A percentile compares a stretch with the other conserved stretches of the same genome.
Evolutionary conservation across 2,797 vertebrate species (phyloP).

Genomic region (Megalops cyprinoides): DNA sequence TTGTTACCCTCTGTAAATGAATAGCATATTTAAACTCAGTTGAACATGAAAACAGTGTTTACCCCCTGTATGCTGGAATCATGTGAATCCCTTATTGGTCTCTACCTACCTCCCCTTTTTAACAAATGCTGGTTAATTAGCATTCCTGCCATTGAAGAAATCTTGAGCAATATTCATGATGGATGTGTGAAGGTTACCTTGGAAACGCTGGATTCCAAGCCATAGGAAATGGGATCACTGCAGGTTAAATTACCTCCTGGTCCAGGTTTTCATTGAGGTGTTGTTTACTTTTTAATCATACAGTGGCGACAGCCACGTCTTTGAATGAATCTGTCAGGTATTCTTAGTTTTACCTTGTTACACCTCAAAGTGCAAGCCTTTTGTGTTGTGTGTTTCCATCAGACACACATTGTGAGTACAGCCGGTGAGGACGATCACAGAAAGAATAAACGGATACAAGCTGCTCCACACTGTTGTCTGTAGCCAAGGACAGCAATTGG

Average conservation of each 20-base stretch:
- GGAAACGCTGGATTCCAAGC: neutral
- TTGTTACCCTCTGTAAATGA: neutral
- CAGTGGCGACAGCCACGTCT: neutral
- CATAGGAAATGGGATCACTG: too few relatives aligned
- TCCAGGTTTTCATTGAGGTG: neutral
- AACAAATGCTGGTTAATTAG: neutral
- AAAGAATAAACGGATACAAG: neutral
- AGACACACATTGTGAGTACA: neutral
- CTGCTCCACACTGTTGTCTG: neutral
- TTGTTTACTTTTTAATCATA: neutral
- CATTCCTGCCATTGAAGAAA: neutral
- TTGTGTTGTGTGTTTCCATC: neutral
- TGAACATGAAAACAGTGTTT: neutral
- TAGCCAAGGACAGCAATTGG: neutral
- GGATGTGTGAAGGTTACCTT: constrained; percentile 5
- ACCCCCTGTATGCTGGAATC: neutral
- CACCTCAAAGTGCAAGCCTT: neutral
- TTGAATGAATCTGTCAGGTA: neutral
- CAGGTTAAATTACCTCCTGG: neutral
- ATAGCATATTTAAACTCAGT: neutral
- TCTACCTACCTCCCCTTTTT: neutral
- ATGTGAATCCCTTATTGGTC: neutral
- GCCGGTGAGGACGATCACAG: neutral
- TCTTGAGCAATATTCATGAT: neutral
- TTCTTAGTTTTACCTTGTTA: constrained; percentile 2